phyloP scores from a whole-genome alignment of 2,797 vertebrate genomes.

The Rhinatrema bivittatum region DNA sequence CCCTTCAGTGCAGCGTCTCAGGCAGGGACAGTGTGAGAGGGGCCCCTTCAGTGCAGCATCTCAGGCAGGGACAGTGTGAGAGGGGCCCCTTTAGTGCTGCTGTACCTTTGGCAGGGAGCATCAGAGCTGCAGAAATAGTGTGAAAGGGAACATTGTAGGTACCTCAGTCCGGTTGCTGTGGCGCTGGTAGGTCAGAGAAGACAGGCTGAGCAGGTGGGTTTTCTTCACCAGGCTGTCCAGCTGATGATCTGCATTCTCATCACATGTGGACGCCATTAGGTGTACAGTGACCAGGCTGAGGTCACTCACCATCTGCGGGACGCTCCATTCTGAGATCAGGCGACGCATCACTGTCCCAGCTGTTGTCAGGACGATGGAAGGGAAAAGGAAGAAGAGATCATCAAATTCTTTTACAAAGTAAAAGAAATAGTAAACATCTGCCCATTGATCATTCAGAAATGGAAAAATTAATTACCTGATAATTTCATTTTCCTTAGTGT shows the following conservation, averaged over 20 bases:
- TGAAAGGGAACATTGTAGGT: background rate
- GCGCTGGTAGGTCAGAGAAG: constrained; percentile 89
- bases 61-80: too few relatives aligned
- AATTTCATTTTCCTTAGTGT: too few relatives aligned
- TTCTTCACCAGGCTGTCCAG: constrained; percentile 87
- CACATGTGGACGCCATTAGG: constrained; percentile 91
- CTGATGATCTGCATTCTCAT: constrained; percentile 86
- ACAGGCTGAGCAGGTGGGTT: constrained; percentile 90
- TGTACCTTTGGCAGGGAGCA: too few relatives aligned
- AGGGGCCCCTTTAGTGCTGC: too few relatives aligned
- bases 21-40: too few relatives aligned
- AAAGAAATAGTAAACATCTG: too few relatives aligned
- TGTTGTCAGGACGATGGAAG: constrained; percentile 28
- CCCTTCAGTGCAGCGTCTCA: too few relatives aligned
- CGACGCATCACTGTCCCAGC: constrained; percentile 96
- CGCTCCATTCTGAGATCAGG: constrained; percentile 95
- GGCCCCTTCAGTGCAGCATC: too few relatives aligned
- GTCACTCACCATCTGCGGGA: constrained; percentile 96
- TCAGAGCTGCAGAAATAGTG: too few relatives aligned
- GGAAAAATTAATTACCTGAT: too few relatives aligned
- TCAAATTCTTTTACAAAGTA: too few relatives aligned
- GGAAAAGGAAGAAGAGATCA: background rate
- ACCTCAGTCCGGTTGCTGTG: constrained; percentile 88
- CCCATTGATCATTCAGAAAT: too few relatives aligned
- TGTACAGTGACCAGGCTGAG: constrained; percentile 87